Conservation (phyloP, 2,113 vertebrate genomes). For the Cheilinus undulatus region DNA sequence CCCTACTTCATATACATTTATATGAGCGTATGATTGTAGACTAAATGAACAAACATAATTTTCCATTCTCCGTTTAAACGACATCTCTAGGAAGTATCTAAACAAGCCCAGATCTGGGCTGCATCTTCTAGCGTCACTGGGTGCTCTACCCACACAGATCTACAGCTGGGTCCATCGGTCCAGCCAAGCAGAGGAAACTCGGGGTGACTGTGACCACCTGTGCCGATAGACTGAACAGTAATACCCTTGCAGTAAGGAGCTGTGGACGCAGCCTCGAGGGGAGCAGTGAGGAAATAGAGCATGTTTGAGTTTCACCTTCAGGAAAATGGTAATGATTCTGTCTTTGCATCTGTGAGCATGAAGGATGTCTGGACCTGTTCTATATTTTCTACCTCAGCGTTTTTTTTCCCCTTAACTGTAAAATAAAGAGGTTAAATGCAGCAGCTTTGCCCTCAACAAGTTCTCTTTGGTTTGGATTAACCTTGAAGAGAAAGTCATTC, state of each 20-base stretch:
- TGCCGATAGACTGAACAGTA: slow-evolving; percentile 14
- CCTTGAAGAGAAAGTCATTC: background rate
- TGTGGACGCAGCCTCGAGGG: background rate
- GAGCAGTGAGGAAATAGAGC: background rate
- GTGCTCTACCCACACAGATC: slow-evolving; percentile 43
- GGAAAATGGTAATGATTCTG: background rate
- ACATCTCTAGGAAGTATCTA: background rate
- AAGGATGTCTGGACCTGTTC: background rate
- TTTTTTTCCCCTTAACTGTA: background rate
- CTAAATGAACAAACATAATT: background rate
- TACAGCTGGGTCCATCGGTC: slow-evolving; percentile 57
- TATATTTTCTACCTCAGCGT: background rate
- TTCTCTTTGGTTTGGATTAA: background rate
- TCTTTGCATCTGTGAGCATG: background rate
- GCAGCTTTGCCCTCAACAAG: background rate
- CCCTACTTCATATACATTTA: background rate
- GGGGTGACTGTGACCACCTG: slow-evolving; percentile 41
- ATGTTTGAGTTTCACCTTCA: slow-evolving; percentile 10
- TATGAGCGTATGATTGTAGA: background rate
- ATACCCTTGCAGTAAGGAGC: background rate
- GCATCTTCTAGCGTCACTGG: slow-evolving; percentile 31
- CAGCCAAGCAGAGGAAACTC: slow-evolving; percentile 37
- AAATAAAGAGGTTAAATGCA: background rate
- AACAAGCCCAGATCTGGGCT: slow-evolving; percentile 5
- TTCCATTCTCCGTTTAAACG: background rate